A percentile compares a stretch with the other conserved stretches of the same genome.
Conservation (phyloP, 2,888 invertebrate genomes). For the Scaptomyza cyrtandrae region DNA sequence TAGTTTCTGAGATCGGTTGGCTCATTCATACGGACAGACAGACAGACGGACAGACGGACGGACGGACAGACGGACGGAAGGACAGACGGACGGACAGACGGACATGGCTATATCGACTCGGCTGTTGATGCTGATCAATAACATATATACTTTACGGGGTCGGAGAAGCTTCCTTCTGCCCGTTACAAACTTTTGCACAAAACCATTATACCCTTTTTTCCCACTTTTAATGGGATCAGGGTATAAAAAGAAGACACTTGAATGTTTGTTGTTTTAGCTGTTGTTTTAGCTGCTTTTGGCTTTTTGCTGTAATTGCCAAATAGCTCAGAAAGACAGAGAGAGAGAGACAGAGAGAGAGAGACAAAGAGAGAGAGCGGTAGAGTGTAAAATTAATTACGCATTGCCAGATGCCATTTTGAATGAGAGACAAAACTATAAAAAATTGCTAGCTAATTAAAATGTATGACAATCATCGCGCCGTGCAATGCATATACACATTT, state of each 20-base stretch:
- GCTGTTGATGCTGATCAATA: too few species aligned
- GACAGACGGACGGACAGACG: too few species aligned
- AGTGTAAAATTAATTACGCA: constrained; percentile 7
- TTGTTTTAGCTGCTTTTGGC: constrained; percentile 7
- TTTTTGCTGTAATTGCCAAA: constrained; percentile 11
- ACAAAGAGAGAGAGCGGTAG: not conserved
- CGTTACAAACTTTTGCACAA: too few species aligned
- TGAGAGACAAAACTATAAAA: not conserved
- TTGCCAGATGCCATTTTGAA: constrained; percentile 34
- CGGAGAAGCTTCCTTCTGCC: too few species aligned
- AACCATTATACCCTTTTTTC: too few species aligned
- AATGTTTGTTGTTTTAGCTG: constrained; percentile 54
- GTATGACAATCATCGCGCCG: constrained; percentile 37
- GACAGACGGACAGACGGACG: too few species aligned
- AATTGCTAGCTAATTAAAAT: constrained; percentile 40
- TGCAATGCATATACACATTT: constrained; percentile 19
- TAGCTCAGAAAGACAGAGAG: not conserved
- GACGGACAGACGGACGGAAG: too few species aligned
- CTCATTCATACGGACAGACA: too few species aligned
- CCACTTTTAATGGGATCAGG: too few species aligned
- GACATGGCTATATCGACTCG: too few species aligned
- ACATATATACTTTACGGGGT: too few species aligned
- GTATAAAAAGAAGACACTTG: constrained; percentile 31
- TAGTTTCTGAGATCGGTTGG: too few species aligned
- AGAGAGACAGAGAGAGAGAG: not conserved